Percentiles rank a stretch among this genome's conserved stretches.
Conservation (phyloP, 2,888 invertebrate genomes). For the Acronicta leporina region DNA sequence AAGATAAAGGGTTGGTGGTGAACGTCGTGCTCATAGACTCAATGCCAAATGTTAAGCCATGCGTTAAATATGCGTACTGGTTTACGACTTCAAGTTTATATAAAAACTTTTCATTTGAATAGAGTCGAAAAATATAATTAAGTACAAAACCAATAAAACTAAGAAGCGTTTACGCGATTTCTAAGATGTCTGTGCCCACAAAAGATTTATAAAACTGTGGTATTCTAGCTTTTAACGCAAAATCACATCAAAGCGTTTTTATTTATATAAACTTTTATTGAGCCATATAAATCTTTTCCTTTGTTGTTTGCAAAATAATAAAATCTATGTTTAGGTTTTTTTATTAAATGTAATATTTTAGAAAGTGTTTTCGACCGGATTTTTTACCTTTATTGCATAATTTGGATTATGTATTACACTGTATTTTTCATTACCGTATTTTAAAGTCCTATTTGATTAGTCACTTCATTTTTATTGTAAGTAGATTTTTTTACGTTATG, state of each 20-base stretch:
- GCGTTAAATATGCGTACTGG: not conserved
- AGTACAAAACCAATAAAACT: conserved; percentile 32
- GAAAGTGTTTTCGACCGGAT: conserved; percentile 14
- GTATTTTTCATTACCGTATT: conserved; percentile 16
- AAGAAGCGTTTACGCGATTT: conserved; percentile 34
- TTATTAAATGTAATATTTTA: conserved; percentile 30
- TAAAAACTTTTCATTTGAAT: conserved; percentile 10
- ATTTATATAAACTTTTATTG: conserved; percentile 54
- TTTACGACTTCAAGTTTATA: not conserved
- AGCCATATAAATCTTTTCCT: conserved; percentile 45
- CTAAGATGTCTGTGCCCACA: conserved; percentile 50
- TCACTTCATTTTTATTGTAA: conserved; percentile 1
- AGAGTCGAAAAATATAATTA: conserved; percentile 10
- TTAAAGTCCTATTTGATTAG: not conserved
- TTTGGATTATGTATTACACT: not conserved
- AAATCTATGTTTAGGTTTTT: conserved; percentile 37
- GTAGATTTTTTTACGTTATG: no score
- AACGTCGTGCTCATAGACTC: not conserved
- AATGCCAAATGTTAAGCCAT: not conserved
- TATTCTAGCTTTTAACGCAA: conserved; percentile 44
- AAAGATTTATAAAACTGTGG: conserved; percentile 43
- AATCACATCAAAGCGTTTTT: conserved; percentile 53
- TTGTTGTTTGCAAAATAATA: conserved; percentile 52
- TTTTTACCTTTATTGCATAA: conserved; percentile 7
- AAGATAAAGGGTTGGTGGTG: conserved; percentile 1